Base-by-base conservation (phyloP, 53 echinoderm and acorn worm species). In the Stichopus horrens region DNA sequence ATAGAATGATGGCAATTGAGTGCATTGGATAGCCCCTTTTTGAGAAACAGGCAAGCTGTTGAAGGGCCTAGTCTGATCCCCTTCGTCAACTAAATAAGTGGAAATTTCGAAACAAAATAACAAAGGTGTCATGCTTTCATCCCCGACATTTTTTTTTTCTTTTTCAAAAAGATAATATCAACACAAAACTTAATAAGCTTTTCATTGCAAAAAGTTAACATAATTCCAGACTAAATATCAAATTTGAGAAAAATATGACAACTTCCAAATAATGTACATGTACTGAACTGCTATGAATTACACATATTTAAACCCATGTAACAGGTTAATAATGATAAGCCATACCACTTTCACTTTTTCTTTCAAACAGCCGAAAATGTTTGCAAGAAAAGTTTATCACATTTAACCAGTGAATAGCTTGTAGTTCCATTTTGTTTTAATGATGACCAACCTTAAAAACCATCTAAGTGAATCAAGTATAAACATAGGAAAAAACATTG, bases 211-310 rank as follows among this genome's bases (percentile, higher is more conserved):
- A 74, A 87, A 74, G 75, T 73, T 57, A 87, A 87, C 87, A 75
- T 74, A 87, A 87, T 87, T 87, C 87, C 87, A 56, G 87, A 87
- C 87, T 87, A 87, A 87, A 87, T 87, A 87, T 87, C 87, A 87
- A 87, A 87, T 87, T 87, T 85, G 85, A 85, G 85, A 85, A 85
- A 85, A 87, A 87, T 74, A 74, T 87, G 74, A 87, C 87, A 87
- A 87, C 57, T 74, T 74, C 75, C 87, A 74, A 87, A 87, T 87
- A 87, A 87, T 87, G 74, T 87, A 87, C 87, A 87, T 75, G 87
- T 87, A 74, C 74, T 87, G 87, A 74, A 87, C 87, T 87, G 86
- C 86, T 86, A 86, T 65, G 74, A 85, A 67, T 67, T 63, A 85
- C 85, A 85, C 85, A 85, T 66, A 85, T 85, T 63, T 63, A 85